Conservation (phyloP, 1,140 invertebrate genomes). For the Acromyrmex heyeri region DNA sequence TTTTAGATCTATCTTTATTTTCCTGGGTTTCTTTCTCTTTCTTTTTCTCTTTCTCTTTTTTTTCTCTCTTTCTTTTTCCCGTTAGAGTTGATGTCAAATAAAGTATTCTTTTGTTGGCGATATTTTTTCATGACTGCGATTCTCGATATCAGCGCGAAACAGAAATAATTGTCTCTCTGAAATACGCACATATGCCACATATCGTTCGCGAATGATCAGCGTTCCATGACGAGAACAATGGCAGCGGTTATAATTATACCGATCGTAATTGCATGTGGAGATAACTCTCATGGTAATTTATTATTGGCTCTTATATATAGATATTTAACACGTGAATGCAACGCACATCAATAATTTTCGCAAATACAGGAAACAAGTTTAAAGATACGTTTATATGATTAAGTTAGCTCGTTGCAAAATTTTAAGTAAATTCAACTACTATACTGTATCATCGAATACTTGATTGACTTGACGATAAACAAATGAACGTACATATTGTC, state of each 20-base stretch:
- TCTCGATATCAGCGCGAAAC: neutral
- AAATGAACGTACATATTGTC: slow-evolving; percentile 18
- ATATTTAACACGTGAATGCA: neutral
- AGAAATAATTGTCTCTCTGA: neutral
- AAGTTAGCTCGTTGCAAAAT: neutral
- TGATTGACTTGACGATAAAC: neutral
- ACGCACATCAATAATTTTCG: neutral
- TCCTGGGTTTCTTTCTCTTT: neutral
- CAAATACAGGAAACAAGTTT: neutral
- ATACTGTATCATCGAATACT: neutral
- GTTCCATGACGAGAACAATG: slow-evolving; percentile 20
- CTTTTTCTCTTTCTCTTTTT: too few relatives aligned
- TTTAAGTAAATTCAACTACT: neutral
- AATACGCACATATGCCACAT: slow-evolving; percentile 28
- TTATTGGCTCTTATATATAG: neutral
- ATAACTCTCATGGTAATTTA: slow-evolving; percentile 24
- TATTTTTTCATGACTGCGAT: slow-evolving; percentile 13
- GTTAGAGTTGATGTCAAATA: neutral
- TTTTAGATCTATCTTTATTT: slow-evolving; percentile 40
- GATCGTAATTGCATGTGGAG: slow-evolving; percentile 35
- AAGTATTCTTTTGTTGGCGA: neutral
- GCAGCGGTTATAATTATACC: slow-evolving; percentile 45
- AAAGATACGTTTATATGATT: neutral
- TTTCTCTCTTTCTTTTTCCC: neutral
- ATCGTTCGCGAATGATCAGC: slow-evolving; percentile 44